Evolutionary conservation across 2,888 invertebrate genomes (phyloP).

Genomic region (Empis stercorea): DNA sequence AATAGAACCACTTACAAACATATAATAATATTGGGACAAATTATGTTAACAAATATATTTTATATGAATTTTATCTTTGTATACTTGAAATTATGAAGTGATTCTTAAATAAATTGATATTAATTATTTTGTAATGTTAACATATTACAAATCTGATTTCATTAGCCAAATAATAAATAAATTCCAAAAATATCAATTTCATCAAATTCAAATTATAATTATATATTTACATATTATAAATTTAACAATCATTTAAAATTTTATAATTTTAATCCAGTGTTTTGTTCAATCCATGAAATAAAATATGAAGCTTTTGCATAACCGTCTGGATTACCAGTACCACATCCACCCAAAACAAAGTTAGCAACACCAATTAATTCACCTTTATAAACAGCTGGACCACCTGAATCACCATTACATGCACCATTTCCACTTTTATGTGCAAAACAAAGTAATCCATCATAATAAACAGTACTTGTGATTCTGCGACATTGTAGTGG

Average conservation of each 20-base stretch:
- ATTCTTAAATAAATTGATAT: too few relatives aligned
- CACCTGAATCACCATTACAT: slow-evolving; percentile 27
- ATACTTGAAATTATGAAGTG: too few relatives aligned
- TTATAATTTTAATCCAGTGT: slow-evolving; percentile 16
- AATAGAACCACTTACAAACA: too few relatives aligned
- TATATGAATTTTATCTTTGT: too few relatives aligned
- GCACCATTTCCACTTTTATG: slow-evolving; percentile 21
- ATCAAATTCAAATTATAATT: too few relatives aligned
- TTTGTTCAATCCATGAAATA: slow-evolving; percentile 18
- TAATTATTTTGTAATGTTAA: too few relatives aligned
- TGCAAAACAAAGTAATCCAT: slow-evolving; percentile 17
- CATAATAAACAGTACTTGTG: neutral
- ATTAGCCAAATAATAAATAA: too few relatives aligned
- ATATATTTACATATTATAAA: neutral
- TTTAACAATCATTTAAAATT: too few relatives aligned
- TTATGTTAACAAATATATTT: too few relatives aligned
- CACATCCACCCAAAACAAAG: slow-evolving; percentile 23
- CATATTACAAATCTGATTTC: too few relatives aligned
- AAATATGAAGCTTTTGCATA: slow-evolving; percentile 21
- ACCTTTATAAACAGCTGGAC: slow-evolving; percentile 22
- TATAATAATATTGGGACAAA: too few relatives aligned
- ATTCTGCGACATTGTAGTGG: neutral
- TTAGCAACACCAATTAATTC: slow-evolving; percentile 25
- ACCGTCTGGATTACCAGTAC: slow-evolving; percentile 21
- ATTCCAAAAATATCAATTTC: too few relatives aligned